A percentile compares a stretch with the other conserved stretches of the same genome.
phyloP scores from a whole-genome alignment of 2,113 vertebrate genomes.

The Oophaga pumilio region DNA sequence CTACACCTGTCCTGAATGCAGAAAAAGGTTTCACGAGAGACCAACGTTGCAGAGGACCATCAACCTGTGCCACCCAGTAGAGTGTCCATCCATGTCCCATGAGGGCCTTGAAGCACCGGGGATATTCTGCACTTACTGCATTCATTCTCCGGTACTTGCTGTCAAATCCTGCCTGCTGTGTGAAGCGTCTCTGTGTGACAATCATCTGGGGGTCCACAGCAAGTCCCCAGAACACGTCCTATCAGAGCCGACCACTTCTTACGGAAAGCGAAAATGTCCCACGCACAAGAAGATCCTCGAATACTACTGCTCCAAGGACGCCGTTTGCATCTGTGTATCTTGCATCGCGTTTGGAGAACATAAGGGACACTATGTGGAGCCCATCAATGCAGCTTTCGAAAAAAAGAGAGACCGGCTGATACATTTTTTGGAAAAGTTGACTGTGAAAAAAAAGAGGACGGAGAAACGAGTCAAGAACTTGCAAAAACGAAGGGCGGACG shows the following conservation, averaged over 20 bases:
- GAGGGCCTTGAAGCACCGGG: neutral
- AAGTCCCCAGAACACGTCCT: constrained; percentile 39
- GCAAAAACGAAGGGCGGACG: neutral
- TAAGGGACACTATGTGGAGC: constrained; percentile 31
- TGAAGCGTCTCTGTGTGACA: constrained; percentile 20
- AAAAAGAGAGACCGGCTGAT: constrained; percentile 9
- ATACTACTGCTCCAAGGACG: constrained; percentile 40
- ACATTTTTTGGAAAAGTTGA: constrained; percentile 14
- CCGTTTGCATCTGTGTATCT: constrained; percentile 35
- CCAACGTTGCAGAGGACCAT: neutral
- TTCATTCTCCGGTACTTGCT: constrained; percentile 14
- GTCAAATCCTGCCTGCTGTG: constrained; percentile 29
- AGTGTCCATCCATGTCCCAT: neutral
- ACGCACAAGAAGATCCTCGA: constrained; percentile 37
- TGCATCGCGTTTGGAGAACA: constrained; percentile 32
- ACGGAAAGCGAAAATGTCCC: constrained; percentile 30
- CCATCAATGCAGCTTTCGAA: neutral
- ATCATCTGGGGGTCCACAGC: constrained; percentile 32
- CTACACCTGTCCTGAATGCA: constrained; percentile 75
- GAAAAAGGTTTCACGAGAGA: constrained; percentile 66
- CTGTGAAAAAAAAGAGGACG: neutral
- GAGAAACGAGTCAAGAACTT: constrained; percentile 14
- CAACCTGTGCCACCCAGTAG: neutral
- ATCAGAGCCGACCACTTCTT: constrained; percentile 19
- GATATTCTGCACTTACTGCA: constrained; percentile 37